Evolutionary conservation across 2,888 invertebrate species (phyloP).

Genomic region (Andricus quercusramuli): DNA sequence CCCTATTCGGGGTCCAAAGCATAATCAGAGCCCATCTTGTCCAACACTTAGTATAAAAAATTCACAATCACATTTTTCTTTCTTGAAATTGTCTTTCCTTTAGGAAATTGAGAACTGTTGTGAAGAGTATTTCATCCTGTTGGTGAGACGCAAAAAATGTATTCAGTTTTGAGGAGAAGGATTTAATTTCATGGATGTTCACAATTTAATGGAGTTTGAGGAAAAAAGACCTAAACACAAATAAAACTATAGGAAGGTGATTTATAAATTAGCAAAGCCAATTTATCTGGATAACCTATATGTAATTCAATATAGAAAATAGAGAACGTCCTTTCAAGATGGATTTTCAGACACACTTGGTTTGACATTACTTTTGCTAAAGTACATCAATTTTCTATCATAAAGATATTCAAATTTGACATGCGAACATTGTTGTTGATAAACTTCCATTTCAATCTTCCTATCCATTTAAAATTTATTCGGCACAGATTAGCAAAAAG

Average conservation of each 20-base stretch:
- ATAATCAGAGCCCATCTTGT: slow-evolving; percentile 9
- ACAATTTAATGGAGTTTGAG: too few relatives aligned
- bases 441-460: not conserved
- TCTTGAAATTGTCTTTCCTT: not conserved
- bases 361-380: not conserved
- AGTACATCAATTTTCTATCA: not conserved
- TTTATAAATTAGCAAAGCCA: too few relatives aligned
- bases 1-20: not conserved
- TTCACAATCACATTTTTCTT: slow-evolving; percentile 13
- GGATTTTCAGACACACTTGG: not conserved
- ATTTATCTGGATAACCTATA: not conserved
- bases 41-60: not conserved
- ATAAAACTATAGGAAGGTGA: too few relatives aligned
- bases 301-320: not conserved
- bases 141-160: not conserved
- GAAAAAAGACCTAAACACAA: too few relatives aligned
- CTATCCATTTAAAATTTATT: not conserved
- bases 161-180: not conserved
- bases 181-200: too few relatives aligned
- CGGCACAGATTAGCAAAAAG: not conserved
- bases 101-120: not conserved
- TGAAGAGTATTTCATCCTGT: not conserved
- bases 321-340: not conserved
- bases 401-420: not conserved
- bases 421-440: not conserved